Conservation (phyloP, 1,140 invertebrate species). For the Ladona fulva region DNA sequence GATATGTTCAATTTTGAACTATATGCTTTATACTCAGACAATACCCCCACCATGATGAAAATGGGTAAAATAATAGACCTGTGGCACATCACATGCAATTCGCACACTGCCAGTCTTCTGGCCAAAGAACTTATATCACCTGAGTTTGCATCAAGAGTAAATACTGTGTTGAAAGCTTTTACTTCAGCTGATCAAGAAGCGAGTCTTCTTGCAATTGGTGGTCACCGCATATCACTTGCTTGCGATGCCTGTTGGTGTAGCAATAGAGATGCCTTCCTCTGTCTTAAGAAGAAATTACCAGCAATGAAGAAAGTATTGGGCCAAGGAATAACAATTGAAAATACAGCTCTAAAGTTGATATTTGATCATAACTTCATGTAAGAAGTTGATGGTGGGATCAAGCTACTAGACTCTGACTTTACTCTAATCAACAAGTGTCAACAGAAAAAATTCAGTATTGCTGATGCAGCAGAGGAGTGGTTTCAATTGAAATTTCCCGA, state of each 20-base stretch:
- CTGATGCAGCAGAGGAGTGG: no score
- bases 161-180: constrained; percentile 15
- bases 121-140: constrained; percentile 15
- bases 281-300: background rate
- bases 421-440: no score
- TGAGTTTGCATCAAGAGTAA: constrained; percentile 12
- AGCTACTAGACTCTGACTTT: no score
- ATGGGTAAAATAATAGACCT: constrained; percentile 19
- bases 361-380: no score
- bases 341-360: no score
- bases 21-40: no score
- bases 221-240: constrained; percentile 4
- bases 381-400: no score
- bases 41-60: constrained; percentile 19
- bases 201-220: background rate
- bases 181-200: constrained; percentile 2
- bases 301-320: constrained; percentile 11
- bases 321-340: no score
- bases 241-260: constrained; percentile 13
- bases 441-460: no score
- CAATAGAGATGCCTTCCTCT: constrained; percentile 12
- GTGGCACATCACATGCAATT: constrained; percentile 20
- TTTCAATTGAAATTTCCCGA: no score
- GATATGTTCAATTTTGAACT: constrained; percentile 20
- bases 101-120: constrained; percentile 20